A percentile compares a stretch with the other conserved stretches of the same genome.
These are phyloP conservation scores for Cantharis rufa DNA, from an alignment of 2,888 invertebrate species.

Conservation along the genomic window DNA sequence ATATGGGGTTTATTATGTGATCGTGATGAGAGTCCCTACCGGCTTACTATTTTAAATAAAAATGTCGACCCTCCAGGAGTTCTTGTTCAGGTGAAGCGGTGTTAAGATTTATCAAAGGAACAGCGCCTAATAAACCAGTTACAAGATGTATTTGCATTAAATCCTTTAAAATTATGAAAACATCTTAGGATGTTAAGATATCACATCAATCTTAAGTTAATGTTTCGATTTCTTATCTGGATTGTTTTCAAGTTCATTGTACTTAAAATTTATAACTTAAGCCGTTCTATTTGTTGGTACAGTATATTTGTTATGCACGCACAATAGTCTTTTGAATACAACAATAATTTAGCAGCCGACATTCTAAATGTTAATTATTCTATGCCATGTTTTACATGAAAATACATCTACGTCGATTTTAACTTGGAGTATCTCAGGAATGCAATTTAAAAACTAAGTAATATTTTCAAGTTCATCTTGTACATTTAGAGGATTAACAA, in stretches of 20 bases:
- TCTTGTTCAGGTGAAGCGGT: neutral
- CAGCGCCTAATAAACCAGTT: constrained; percentile 20
- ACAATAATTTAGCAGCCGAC: constrained; percentile 24
- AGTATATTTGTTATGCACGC: constrained; percentile 17
- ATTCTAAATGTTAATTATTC: constrained; percentile 25
- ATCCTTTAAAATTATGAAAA: constrained; percentile 15
- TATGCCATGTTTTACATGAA: constrained; percentile 25
- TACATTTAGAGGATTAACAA: constrained; percentile 10
- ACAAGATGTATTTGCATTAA: constrained; percentile 17
- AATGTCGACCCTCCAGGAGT: constrained; percentile 2
- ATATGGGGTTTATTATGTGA: constrained; percentile 17
- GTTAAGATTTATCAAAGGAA: neutral
- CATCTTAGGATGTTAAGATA: constrained; percentile 16
- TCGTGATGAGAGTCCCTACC: constrained; percentile 11
- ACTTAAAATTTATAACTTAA: constrained; percentile 12
- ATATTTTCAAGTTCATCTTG: neutral
- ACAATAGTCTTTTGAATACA: constrained; percentile 23
- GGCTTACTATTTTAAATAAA: constrained; percentile 10
- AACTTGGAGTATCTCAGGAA: constrained; percentile 16
- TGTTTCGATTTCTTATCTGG: constrained; percentile 18
- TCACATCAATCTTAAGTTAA: constrained; percentile 20
- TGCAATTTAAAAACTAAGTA: constrained; percentile 5
- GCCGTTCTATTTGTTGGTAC: constrained; percentile 12
- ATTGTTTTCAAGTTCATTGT: constrained; percentile 19
- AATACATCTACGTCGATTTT: constrained; percentile 23